phyloP scores from a whole-genome alignment of 1,140 invertebrate genomes.

The Procambarus clarkii region DNA sequence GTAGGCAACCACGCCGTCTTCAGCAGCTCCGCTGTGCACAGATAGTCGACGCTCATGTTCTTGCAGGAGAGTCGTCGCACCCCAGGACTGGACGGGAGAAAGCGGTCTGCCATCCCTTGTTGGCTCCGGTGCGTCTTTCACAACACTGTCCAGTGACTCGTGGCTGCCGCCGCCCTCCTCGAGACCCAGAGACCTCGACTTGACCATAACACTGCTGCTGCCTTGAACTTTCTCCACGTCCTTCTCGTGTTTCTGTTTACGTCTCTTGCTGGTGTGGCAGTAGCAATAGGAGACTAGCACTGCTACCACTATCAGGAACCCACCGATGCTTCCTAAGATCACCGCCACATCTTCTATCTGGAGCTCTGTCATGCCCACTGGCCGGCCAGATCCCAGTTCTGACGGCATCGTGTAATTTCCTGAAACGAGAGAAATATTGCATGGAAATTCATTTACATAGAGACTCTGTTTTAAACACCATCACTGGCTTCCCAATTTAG shows the following conservation, averaged over 20 bases:
- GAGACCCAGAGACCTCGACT: slow-evolving; percentile 54
- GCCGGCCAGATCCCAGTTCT: slow-evolving; percentile 67
- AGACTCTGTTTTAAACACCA: too few species aligned
- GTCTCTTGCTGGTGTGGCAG: slow-evolving; percentile 61
- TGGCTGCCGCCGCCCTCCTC: slow-evolving; percentile 63
- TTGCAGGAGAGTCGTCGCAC: slow-evolving; percentile 79
- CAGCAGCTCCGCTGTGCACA: slow-evolving; percentile 50
- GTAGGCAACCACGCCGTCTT: slow-evolving; percentile 25
- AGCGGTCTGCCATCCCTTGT: slow-evolving; percentile 75
- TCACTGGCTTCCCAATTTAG: too few species aligned
- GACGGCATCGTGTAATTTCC: slow-evolving; percentile 69
- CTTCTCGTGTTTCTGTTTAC: slow-evolving; percentile 67
- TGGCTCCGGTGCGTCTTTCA: slow-evolving; percentile 58
- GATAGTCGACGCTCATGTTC: slow-evolving; percentile 79
- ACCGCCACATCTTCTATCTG: slow-evolving; percentile 67
- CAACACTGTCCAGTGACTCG: slow-evolving; percentile 69
- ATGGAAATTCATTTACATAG: too few species aligned
- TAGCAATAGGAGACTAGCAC: slow-evolving; percentile 64
- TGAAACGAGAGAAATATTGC: slow-evolving; percentile 11
- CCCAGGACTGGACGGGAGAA: slow-evolving; percentile 80
- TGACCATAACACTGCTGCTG: slow-evolving; percentile 67
- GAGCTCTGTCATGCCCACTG: slow-evolving; percentile 59
- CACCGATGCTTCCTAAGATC: slow-evolving; percentile 67
- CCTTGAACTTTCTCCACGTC: slow-evolving; percentile 62
- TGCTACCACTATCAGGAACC: slow-evolving; percentile 65